Conservation (phyloP, 2,888 invertebrate species). For the Polymixis lichenea region DNA sequence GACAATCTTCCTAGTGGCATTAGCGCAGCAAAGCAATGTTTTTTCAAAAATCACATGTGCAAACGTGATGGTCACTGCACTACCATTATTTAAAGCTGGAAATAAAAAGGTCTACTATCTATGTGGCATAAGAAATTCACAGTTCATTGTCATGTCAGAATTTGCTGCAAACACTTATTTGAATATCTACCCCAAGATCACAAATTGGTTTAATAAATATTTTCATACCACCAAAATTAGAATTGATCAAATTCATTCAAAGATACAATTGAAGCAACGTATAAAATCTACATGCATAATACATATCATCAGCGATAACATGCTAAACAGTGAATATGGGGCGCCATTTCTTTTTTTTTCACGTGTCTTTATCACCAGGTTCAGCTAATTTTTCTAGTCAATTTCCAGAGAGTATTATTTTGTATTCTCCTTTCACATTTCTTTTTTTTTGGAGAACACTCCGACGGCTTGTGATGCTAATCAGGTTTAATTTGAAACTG, state of each 20-base stretch:
- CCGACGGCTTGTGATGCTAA: constrained; percentile 32
- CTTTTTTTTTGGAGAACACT: constrained; percentile 2
- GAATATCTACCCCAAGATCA: constrained; percentile 15
- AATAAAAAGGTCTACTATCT: too few relatives aligned
- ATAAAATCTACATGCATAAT: constrained; percentile 62
- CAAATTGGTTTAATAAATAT: constrained; percentile 6
- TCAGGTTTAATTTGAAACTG: constrained; percentile 18
- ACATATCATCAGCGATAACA: constrained; percentile 52
- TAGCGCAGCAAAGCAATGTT: not conserved
- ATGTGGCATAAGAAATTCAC: not conserved
- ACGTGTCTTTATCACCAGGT: constrained; percentile 20
- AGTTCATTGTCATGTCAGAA: not conserved
- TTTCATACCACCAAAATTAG: constrained; percentile 28
- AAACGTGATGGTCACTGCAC: too few relatives aligned
- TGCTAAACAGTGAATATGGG: constrained; percentile 38
- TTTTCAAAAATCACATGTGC: not conserved
- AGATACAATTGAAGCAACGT: constrained; percentile 38
- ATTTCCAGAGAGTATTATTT: constrained; percentile 36
- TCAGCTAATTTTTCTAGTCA: constrained; percentile 40
- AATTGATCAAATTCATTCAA: constrained; percentile 48
- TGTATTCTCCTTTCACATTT: constrained; percentile 15
- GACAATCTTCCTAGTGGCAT: not conserved
- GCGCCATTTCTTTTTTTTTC: constrained; percentile 48
- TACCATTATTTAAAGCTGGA: not conserved
- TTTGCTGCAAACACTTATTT: not conserved